A percentile compares a stretch with the other conserved stretches of the same genome.
Evolutionary conservation across 2,113 vertebrate genomes (phyloP).

Genomic region (Varanus komodoensis): DNA sequence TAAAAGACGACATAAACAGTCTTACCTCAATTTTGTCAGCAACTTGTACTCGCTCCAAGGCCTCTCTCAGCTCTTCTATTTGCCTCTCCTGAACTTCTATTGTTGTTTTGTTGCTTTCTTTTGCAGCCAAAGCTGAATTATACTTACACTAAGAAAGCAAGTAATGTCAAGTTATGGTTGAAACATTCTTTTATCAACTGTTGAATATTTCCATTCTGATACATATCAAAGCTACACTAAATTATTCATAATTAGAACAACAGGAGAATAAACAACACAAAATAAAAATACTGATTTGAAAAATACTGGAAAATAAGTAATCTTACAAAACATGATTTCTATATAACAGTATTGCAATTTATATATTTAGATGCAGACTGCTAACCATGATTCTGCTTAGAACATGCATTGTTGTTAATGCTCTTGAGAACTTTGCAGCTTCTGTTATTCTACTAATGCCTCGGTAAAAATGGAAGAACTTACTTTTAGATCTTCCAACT

Average conservation of each 20-base stretch:
- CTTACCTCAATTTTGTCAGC: constrained; percentile 91
- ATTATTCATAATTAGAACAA: background rate
- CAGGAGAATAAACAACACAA: background rate
- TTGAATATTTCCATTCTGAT: background rate
- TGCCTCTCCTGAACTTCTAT: constrained; percentile 79
- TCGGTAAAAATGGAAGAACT: constrained; percentile 56
- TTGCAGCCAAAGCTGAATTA: constrained; percentile 78
- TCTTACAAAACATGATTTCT: background rate
- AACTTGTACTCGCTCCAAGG: constrained; percentile 77
- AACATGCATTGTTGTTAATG: background rate
- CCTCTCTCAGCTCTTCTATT: constrained; percentile 84
- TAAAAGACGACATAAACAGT: background rate
- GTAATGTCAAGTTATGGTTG: constrained; percentile 11
- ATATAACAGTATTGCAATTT: constrained; percentile 13
- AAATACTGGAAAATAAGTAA: background rate
- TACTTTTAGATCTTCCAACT: constrained; percentile 90
- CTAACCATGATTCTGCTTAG: background rate
- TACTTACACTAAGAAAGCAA: constrained; percentile 83
- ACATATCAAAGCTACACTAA: background rate
- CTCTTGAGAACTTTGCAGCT: background rate
- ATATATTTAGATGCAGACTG: background rate
- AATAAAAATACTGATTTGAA: background rate
- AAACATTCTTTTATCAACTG: background rate
- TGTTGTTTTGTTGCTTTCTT: constrained; percentile 79
- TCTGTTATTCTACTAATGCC: background rate